Evolutionary conservation across 1,140 invertebrate genomes (phyloP).

Genomic region (Meteorus sp.): DNA sequence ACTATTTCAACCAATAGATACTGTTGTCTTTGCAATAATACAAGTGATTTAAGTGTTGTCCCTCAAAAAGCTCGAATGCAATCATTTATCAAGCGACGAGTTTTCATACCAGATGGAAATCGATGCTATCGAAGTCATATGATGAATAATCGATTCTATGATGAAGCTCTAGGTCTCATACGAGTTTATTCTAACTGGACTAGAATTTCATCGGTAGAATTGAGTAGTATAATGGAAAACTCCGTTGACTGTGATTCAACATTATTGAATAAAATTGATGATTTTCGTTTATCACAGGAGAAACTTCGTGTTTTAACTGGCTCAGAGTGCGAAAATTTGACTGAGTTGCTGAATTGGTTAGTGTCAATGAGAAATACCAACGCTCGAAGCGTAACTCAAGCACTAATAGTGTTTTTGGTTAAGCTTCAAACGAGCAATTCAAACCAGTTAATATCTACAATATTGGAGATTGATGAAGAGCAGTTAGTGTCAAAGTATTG

Average conservation of each 20-base stretch:
- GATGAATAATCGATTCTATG: constrained; percentile 22
- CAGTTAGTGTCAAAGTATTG: constrained; percentile 26
- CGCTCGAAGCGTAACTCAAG: constrained; percentile 20
- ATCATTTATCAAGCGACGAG: constrained; percentile 6
- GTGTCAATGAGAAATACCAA: constrained; percentile 8
- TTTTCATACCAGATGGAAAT: constrained; percentile 22
- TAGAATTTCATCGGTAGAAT: neutral
- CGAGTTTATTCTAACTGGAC: constrained; percentile 2
- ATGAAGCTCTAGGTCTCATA: constrained; percentile 8
- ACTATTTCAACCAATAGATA: neutral
- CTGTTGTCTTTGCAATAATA: constrained; percentile 1
- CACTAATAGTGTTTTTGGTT: constrained; percentile 22
- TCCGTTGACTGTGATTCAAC: neutral
- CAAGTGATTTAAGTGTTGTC: neutral
- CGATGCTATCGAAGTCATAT: constrained; percentile 22
- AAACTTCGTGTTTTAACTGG: constrained; percentile 11
- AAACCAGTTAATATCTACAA: constrained; percentile 14
- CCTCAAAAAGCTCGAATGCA: constrained; percentile 14
- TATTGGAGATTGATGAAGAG: constrained; percentile 10
- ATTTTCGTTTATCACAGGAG: constrained; percentile 2
- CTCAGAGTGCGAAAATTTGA: neutral
- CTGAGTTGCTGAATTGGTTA: neutral
- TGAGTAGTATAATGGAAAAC: constrained; percentile 3
- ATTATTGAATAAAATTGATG: neutral
- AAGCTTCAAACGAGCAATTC: constrained; percentile 27